These are phyloP conservation scores for Tenthredo scrophulariae DNA, from an alignment of 2,888 invertebrate species.

Conservation along the genomic window DNA sequence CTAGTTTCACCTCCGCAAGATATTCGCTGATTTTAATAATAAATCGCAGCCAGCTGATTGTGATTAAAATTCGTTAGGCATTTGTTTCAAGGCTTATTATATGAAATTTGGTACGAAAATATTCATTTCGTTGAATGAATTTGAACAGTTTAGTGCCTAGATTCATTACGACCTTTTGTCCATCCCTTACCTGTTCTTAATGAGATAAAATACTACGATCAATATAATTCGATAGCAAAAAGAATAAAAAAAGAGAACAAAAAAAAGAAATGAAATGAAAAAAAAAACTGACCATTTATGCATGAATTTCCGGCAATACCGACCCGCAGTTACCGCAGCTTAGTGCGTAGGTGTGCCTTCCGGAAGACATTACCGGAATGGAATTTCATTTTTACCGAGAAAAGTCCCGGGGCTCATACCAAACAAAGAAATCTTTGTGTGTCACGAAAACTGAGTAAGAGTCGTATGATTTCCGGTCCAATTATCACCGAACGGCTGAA, in stretches of 20 bases:
- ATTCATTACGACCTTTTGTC: neutral
- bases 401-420: neutral
- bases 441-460: neutral
- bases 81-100: neutral
- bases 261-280: neutral
- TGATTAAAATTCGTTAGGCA: constrained; percentile 10
- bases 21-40: constrained; percentile 31
- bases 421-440: constrained; percentile 1
- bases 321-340: neutral
- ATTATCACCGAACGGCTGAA: constrained; percentile 33
- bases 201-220: neutral
- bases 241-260: neutral
- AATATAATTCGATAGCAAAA: neutral
- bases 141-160: neutral
- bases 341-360: neutral
- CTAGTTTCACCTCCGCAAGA: neutral
- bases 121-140: neutral
- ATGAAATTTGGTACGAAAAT: neutral
- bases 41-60: neutral
- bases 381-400: constrained; percentile 9
- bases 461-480: constrained; percentile 24
- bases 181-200: neutral
- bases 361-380: constrained; percentile 33
- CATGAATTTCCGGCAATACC: constrained; percentile 7
- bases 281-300: neutral